Evolutionary conservation across 2,113 vertebrate species (phyloP).

Genomic region (Atrichornis clamosus): DNA sequence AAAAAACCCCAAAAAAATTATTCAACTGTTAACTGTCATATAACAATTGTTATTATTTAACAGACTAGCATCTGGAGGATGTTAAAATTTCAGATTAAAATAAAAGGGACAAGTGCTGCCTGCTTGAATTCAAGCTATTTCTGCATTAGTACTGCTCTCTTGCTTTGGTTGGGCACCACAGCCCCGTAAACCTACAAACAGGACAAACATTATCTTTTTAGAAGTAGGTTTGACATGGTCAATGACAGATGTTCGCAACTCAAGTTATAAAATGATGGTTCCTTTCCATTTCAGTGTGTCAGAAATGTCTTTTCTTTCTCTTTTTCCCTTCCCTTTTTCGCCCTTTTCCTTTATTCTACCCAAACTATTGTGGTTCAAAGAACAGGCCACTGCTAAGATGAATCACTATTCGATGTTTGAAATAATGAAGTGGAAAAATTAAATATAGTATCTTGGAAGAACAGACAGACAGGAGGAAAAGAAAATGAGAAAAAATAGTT

Average conservation of each 20-base stretch:
- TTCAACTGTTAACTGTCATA: neutral
- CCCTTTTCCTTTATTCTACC: constrained; percentile 2
- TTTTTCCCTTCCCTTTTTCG: neutral
- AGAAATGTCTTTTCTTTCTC: neutral
- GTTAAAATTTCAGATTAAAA: constrained; percentile 43
- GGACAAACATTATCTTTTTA: constrained; percentile 36
- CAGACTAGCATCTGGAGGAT: constrained; percentile 19
- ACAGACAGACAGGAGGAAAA: neutral
- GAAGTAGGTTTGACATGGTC: constrained; percentile 32
- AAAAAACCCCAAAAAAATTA: neutral
- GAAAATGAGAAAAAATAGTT: neutral
- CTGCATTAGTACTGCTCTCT: neutral
- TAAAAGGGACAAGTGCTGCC: constrained; percentile 42
- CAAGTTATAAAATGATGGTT: constrained; percentile 31
- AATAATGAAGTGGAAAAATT: constrained; percentile 58
- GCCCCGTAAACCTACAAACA: constrained; percentile 14
- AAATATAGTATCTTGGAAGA: constrained; percentile 50
- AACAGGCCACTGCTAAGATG: constrained; percentile 43
- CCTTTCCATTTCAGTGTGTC: constrained; percentile 16
- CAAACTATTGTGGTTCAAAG: constrained; percentile 45
- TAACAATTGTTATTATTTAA: constrained; percentile 49
- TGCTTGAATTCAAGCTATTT: constrained; percentile 25
- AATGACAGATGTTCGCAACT: constrained; percentile 44
- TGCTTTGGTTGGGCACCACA: neutral
- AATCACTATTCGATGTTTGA: constrained; percentile 33